Conservation (phyloP, 1,140 invertebrate species). For the Choristoneura fumiferana region DNA sequence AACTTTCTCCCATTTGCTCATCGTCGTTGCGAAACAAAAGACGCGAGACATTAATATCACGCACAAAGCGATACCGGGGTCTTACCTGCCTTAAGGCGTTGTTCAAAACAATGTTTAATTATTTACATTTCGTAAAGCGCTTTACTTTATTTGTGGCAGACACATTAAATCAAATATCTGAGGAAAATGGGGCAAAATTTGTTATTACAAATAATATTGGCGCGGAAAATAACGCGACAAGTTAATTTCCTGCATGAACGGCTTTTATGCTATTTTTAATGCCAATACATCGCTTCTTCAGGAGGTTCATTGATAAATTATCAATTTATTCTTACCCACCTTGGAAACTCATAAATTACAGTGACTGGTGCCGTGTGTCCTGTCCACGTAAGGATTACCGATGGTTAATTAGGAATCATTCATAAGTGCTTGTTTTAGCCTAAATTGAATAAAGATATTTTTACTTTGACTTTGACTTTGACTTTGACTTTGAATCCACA, state of each 20-base stretch:
- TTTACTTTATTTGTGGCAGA: slow-evolving; percentile 10
- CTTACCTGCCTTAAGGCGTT: slow-evolving; percentile 11
- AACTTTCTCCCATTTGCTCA: slow-evolving; percentile 13
- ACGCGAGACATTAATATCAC: slow-evolving; percentile 7
- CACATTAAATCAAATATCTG: not conserved
- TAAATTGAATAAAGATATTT: too few relatives aligned
- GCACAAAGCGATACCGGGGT: slow-evolving; percentile 11
- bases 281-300: too few relatives aligned
- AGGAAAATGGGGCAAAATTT: slow-evolving; percentile 1
- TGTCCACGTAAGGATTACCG: not conserved
- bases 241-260: not conserved
- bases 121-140: slow-evolving; percentile 4
- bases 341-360: not conserved
- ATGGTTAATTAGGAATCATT: slow-evolving; percentile 10
- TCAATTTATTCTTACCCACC: not conserved
- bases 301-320: too few relatives aligned
- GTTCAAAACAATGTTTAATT: slow-evolving; percentile 16
- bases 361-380: not conserved
- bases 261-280: not conserved
- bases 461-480: too few relatives aligned
- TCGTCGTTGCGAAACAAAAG: slow-evolving; percentile 13
- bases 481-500: too few relatives aligned
- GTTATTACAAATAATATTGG: slow-evolving; percentile 1
- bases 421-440: too few relatives aligned
- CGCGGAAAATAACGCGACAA: not conserved